Evolutionary conservation across 2,797 vertebrate species (phyloP).

Genomic region (Florisuga fusca): DNA sequence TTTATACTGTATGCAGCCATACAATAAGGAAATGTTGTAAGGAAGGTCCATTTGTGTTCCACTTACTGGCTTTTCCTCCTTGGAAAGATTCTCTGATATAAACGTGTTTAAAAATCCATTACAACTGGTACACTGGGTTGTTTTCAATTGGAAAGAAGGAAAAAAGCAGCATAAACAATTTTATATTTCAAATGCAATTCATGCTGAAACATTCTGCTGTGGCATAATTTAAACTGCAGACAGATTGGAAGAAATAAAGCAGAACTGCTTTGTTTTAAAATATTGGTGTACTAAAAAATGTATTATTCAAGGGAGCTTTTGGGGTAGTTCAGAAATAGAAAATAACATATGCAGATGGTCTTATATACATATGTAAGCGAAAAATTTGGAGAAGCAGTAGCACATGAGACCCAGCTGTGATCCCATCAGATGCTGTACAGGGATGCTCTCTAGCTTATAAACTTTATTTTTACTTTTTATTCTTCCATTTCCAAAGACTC

Average conservation of each 20-base stretch:
- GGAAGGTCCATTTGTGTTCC: neutral
- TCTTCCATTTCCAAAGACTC: neutral
- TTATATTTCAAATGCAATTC: conserved; percentile 63
- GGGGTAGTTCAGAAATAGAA: conserved; percentile 31
- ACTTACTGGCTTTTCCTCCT: conserved; percentile 9
- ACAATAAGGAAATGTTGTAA: neutral
- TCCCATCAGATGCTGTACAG: conserved; percentile 2
- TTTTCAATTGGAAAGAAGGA: conserved; percentile 45
- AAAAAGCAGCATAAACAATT: conserved; percentile 49
- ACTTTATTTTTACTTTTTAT: neutral
- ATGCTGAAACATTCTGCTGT: conserved; percentile 40
- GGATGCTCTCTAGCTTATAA: neutral
- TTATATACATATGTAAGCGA: conserved; percentile 23
- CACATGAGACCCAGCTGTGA: conserved; percentile 7
- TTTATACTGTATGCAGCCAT: neutral
- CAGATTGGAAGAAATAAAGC: conserved; percentile 58
- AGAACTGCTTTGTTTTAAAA: conserved; percentile 65
- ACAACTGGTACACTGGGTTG: neutral
- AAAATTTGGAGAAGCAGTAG: neutral
- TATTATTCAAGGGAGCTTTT: conserved; percentile 59
- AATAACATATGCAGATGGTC: conserved; percentile 21
- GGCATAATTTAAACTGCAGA: conserved; percentile 39
- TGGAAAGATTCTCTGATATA: conserved; percentile 17
- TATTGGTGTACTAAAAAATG: conserved; percentile 46
- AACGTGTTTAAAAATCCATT: conserved; percentile 65